Conservation (phyloP, 2,888 invertebrate species). For the Thymelicus lineola region DNA sequence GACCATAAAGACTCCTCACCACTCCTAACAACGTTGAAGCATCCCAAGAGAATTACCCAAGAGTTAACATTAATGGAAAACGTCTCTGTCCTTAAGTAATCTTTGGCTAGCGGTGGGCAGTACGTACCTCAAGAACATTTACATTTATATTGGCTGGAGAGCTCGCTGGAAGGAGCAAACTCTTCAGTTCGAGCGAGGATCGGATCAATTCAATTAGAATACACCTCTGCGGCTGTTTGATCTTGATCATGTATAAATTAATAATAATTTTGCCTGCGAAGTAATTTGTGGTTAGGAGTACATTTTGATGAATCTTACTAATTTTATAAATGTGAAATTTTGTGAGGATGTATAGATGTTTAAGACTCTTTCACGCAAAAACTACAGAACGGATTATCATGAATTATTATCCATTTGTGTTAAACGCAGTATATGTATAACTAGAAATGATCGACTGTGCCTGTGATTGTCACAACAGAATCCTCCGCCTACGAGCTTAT, state of each 20-base stretch:
- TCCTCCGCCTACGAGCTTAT: too few relatives aligned
- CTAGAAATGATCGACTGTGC: too few relatives aligned
- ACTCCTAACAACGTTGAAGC: too few relatives aligned
- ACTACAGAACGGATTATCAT: too few relatives aligned
- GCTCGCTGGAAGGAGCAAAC: slow-evolving; percentile 52
- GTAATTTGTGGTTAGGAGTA: not conserved
- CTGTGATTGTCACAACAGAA: too few relatives aligned
- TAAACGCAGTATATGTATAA: too few relatives aligned
- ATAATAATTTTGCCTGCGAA: slow-evolving; percentile 41
- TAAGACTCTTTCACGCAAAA: too few relatives aligned
- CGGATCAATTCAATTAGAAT: slow-evolving; percentile 72
- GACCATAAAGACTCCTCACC: too few relatives aligned
- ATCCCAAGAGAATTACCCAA: too few relatives aligned
- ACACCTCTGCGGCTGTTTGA: slow-evolving; percentile 42
- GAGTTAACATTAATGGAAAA: not conserved
- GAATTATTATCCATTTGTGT: too few relatives aligned
- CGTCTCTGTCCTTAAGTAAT: slow-evolving; percentile 39
- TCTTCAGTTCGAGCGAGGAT: slow-evolving; percentile 47
- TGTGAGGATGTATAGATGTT: too few relatives aligned
- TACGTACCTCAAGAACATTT: slow-evolving; percentile 68
- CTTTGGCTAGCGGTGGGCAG: slow-evolving; percentile 53
- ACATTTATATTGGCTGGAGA: slow-evolving; percentile 80
- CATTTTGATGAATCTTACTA: not conserved
- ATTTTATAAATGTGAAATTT: too few relatives aligned
- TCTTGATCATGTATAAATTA: slow-evolving; percentile 37